Percentiles rank a stretch among this genome's conserved stretches.
Evolutionary conservation across 2,113 vertebrate genomes (phyloP).

Genomic region (Epinephelus lanceolatus): DNA sequence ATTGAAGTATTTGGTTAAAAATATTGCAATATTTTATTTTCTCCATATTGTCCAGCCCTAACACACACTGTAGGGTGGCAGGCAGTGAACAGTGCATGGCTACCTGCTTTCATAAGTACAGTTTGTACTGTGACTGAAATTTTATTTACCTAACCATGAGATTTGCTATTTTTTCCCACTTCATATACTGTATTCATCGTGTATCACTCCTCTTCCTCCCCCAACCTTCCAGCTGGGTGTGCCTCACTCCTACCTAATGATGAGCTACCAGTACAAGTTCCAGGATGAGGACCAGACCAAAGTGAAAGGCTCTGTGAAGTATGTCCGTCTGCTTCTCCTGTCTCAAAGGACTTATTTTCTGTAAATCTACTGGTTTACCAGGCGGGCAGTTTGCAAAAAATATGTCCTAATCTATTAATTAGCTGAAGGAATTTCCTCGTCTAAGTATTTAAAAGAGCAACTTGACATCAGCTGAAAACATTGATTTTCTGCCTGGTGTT

Average conservation of each 20-base stretch:
- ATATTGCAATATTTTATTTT: no score
- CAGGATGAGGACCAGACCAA: conserved; percentile 97
- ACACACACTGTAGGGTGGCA: neutral
- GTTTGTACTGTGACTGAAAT: neutral
- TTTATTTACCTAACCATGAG: neutral
- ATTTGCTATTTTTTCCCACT: neutral
- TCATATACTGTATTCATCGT: neutral
- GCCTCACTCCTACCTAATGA: conserved; percentile 94
- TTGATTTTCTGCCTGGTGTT: neutral
- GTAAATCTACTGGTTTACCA: neutral
- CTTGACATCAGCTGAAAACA: neutral
- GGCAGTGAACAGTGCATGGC: neutral
- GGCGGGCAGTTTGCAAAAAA: neutral
- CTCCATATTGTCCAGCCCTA: no score
- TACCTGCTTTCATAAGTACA: neutral
- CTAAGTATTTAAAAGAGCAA: neutral
- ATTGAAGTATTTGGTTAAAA: no score
- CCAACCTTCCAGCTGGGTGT: conserved; percentile 89
- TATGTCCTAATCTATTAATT: neutral
- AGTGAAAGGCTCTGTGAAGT: conserved; percentile 97
- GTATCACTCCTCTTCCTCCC: neutral
- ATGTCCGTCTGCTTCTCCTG: conserved; percentile 49
- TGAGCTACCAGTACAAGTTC: conserved; percentile 99
- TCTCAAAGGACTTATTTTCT: neutral
- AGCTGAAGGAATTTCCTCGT: neutral